phyloP scores from a whole-genome alignment of 2,797 vertebrate species.

The Scleropages formosus region DNA sequence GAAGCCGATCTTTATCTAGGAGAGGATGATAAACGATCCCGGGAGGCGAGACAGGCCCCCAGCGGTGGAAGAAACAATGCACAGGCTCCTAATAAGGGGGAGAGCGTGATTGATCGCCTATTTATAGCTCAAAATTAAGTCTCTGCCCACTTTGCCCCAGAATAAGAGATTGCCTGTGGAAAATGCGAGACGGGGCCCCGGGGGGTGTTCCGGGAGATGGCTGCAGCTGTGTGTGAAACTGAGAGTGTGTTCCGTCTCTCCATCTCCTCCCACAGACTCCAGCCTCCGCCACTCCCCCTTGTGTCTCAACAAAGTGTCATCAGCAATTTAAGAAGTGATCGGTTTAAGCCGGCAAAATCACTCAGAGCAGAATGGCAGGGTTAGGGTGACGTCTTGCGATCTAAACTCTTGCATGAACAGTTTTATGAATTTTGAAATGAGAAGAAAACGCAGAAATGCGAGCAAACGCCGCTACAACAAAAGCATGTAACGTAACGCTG shows the following conservation, averaged over 20 bases:
- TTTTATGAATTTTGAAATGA: slow-evolving; percentile 26
- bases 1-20: not conserved
- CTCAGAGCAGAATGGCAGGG: not conserved
- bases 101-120: not conserved
- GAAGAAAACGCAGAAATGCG: slow-evolving; percentile 15
- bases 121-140: not conserved
- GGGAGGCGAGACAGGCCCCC: not conserved
- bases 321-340: slow-evolving; percentile 5
- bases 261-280: not conserved
- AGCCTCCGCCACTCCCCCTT: not conserved
- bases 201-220: not conserved
- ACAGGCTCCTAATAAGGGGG: not conserved
- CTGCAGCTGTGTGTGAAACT: not conserved
- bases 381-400: slow-evolving; percentile 21
- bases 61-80: not conserved
- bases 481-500: not conserved
- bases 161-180: not conserved
- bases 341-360: slow-evolving; percentile 17
- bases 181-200: not conserved
- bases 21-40: slow-evolving; percentile 14
- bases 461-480: too few relatives aligned
- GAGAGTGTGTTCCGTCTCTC: not conserved
- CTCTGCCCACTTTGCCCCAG: not conserved
- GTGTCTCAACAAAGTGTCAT: slow-evolving; percentile 9
- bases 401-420: not conserved